Evolutionary conservation across 2,888 invertebrate genomes (phyloP).

Genomic region (Deilephila elpenor): DNA sequence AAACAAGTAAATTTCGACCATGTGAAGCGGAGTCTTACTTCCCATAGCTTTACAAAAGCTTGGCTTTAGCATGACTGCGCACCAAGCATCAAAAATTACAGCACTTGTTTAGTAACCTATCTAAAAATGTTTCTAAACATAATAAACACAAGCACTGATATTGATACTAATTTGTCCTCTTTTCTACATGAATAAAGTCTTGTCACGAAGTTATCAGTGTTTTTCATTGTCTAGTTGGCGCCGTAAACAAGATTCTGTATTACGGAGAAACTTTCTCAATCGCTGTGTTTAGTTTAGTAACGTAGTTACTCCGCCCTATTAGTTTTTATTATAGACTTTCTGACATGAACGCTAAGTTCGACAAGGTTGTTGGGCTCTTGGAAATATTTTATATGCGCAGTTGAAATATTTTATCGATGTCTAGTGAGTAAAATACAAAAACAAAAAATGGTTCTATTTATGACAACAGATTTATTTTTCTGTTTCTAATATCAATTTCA

Average conservation of each 20-base stretch:
- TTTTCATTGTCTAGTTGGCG: constrained; percentile 25
- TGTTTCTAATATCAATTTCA: no score
- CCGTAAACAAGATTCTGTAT: constrained; percentile 23
- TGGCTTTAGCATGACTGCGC: no score
- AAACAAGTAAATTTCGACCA: no score
- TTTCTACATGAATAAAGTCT: constrained; percentile 12
- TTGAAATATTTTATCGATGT: background rate
- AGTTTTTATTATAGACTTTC: constrained; percentile 16
- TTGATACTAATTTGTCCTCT: background rate
- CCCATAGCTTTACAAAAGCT: no score
- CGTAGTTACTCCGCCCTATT: constrained; percentile 12
- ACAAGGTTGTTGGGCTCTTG: background rate
- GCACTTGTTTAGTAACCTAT: background rate
- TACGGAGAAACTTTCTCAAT: constrained; percentile 19
- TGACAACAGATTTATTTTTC: no score
- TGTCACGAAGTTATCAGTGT: constrained; percentile 23
- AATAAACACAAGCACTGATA: background rate
- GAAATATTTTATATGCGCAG: background rate
- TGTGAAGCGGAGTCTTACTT: no score
- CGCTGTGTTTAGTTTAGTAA: constrained; percentile 10
- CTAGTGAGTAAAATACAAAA: no score
- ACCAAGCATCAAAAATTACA: no score
- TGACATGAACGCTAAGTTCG: constrained; percentile 5
- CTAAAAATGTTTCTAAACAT: background rate
- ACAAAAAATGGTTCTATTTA: no score